Conservation (phyloP, 2,888 invertebrate genomes). For the Drosophila ustulata region DNA sequence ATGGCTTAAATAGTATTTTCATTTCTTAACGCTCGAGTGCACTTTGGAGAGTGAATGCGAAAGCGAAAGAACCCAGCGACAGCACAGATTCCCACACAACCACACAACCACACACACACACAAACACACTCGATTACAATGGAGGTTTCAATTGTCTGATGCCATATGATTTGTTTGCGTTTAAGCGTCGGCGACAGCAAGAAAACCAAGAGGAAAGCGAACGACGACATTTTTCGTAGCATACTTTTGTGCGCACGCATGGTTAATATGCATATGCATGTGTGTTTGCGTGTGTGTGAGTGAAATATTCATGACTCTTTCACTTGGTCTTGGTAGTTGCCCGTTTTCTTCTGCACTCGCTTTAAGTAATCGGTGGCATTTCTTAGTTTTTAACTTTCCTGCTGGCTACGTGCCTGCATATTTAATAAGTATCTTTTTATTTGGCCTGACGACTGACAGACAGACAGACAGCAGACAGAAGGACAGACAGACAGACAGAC, state of each 20-base stretch:
- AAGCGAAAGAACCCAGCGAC: conserved; percentile 11
- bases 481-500: background rate
- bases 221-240: conserved; percentile 38
- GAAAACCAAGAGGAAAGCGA: conserved; percentile 58
- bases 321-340: conserved; percentile 7
- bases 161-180: conserved; percentile 75
- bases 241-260: conserved; percentile 37
- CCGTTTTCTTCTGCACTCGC: conserved; percentile 27
- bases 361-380: conserved; percentile 62
- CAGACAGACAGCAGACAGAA: background rate
- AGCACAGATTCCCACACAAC: conserved; percentile 39
- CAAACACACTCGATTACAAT: conserved; percentile 23
- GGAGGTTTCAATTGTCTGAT: conserved; percentile 69
- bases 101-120: conserved; percentile 10
- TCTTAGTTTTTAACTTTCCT: conserved; percentile 49
- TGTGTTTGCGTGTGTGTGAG: conserved; percentile 16
- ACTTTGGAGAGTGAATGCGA: conserved; percentile 59
- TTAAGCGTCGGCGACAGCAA: conserved; percentile 60
- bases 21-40: conserved; percentile 79
- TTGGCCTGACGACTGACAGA: conserved; percentile 7
- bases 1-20: conserved; percentile 82
- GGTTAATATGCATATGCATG: conserved; percentile 32
- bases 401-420: conserved; percentile 45
- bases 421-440: conserved; percentile 38
- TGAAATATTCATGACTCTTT: conserved; percentile 72